Evolutionary conservation across 2,797 vertebrate genomes (phyloP).

Genomic region (Melopsittacus undulatus): DNA sequence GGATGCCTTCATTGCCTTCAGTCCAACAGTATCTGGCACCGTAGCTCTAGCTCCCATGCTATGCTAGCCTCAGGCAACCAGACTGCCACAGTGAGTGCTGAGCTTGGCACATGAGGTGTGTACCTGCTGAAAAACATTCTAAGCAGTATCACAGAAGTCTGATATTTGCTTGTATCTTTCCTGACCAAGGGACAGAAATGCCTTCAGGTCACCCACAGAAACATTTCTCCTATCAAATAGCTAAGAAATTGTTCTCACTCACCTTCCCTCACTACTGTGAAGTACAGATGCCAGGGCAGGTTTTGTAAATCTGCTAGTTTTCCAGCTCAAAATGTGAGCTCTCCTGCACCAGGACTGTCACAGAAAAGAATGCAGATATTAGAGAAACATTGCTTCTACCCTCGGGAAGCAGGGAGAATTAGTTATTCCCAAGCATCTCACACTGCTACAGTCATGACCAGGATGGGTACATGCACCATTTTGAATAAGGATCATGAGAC

Average conservation of each 20-base stretch:
- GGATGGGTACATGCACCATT: background rate
- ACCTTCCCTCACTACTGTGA: background rate
- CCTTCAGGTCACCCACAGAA: background rate
- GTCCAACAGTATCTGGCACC: background rate
- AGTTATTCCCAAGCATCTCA: background rate
- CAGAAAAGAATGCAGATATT: background rate
- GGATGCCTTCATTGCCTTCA: background rate
- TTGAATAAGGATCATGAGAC: background rate
- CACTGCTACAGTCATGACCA: background rate
- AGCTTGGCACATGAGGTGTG: background rate
- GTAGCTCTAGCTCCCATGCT: background rate
- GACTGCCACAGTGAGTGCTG: background rate
- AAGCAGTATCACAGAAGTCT: background rate
- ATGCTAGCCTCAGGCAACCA: background rate
- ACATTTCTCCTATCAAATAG: background rate
- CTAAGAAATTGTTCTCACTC: background rate
- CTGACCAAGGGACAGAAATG: background rate
- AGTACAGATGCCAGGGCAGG: background rate
- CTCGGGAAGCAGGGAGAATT: background rate
- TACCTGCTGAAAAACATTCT: background rate
- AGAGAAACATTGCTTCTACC: background rate
- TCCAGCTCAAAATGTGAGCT: background rate
- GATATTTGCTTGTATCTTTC: conserved; percentile 3
- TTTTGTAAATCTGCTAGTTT: background rate
- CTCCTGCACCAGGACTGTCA: background rate